These are phyloP conservation scores for Parasteatoda tepidariorum DNA, from an alignment of 1,140 invertebrate species.

Conservation along the genomic window DNA sequence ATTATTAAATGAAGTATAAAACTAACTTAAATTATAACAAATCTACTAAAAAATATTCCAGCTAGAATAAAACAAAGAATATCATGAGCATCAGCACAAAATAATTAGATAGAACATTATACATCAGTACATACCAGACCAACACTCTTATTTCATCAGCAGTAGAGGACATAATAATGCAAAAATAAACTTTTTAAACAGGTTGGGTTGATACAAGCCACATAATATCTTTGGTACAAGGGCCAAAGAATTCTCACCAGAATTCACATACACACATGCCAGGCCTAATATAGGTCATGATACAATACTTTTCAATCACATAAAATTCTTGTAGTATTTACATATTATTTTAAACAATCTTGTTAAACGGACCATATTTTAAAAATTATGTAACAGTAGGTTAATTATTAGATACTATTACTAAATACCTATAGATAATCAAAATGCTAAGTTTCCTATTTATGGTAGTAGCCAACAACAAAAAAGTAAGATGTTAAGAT, in stretches of 20 bases:
- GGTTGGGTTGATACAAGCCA: conserved; percentile 54
- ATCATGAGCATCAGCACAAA: no score
- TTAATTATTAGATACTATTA: background rate
- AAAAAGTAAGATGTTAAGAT: background rate
- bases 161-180: background rate
- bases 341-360: background rate
- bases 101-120: no score
- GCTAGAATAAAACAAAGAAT: no score
- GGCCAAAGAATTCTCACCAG: background rate
- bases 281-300: conserved; percentile 45
- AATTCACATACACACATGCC: background rate
- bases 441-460: background rate
- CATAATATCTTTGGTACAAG: conserved; percentile 30
- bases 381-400: background rate
- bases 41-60: no score
- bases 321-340: background rate
- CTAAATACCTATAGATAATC: background rate
- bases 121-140: no score
- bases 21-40: no score
- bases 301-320: background rate
- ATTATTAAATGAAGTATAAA: no score
- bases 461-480: background rate
- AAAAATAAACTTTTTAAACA: conserved; percentile 43
- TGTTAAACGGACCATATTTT: background rate
- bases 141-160: no score